These are phyloP conservation scores for Drosophila sp. DNA, from an alignment of 1,140 invertebrate species.

Conservation along the genomic window DNA sequence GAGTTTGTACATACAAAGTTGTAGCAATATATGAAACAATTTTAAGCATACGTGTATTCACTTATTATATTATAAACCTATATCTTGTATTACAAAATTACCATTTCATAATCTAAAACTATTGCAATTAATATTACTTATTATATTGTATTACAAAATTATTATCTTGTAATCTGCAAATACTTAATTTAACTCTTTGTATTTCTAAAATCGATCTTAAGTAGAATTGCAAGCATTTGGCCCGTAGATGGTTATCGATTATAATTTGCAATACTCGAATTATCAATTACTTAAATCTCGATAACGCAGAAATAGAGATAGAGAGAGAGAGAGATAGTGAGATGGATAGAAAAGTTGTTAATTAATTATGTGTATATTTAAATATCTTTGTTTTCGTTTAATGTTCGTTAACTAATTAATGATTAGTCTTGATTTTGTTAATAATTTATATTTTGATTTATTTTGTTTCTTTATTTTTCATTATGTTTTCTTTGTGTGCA, in stretches of 20 bases:
- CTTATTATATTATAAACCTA: conserved; percentile 16
- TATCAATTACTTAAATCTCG: background rate
- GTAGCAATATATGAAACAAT: conserved; percentile 27
- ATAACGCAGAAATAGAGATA: background rate
- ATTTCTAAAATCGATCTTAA: conserved; percentile 44
- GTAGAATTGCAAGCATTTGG: conserved; percentile 64
- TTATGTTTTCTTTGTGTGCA: conserved; percentile 74
- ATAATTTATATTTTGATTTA: conserved; percentile 74
- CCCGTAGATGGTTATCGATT: conserved; percentile 49
- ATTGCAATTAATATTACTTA: conserved; percentile 16
- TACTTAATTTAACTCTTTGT: conserved; percentile 1
- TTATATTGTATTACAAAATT: conserved; percentile 26
- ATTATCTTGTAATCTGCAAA: no score
- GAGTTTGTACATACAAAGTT: conserved; percentile 38
- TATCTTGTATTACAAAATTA: conserved; percentile 16
- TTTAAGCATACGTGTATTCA: conserved; percentile 19
- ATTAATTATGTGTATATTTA: conserved; percentile 6
- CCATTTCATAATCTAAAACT: conserved; percentile 7
- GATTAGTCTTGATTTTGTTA: conserved; percentile 70
- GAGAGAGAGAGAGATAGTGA: background rate
- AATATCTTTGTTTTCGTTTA: conserved; percentile 13
- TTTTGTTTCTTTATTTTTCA: conserved; percentile 72
- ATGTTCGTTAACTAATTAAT: conserved; percentile 38
- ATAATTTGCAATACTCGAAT: conserved; percentile 26
- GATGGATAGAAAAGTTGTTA: background rate